Evolutionary conservation across 2,888 invertebrate genomes (phyloP), one percentile per base, ranked within the genome.

Genomic region (Hypomecis punctinalis): DNA sequence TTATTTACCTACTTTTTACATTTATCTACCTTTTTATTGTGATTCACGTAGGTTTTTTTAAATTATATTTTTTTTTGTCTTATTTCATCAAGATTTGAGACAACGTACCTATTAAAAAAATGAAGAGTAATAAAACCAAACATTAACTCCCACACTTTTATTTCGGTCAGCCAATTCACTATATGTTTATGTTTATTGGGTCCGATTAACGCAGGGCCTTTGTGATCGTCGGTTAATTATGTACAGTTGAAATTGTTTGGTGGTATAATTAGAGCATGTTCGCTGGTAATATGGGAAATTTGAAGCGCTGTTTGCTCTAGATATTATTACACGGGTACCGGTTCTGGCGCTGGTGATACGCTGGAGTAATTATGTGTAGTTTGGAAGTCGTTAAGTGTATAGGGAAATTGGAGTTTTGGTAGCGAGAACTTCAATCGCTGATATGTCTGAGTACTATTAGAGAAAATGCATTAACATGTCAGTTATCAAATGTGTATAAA

Each of bases 151-250:
- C 49, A 45, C 4, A 57, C 61, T 54, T 39, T 76, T 69, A 78
- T 63, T 73, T 73, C 68, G 75, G 71, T 77, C 73, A 67, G 70
- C 69, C 76, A 78, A 84, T 81, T 81, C 76, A 76, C 76, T 78
- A 75, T 78, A 75, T 77, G 77, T 79, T 76, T 80, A n/a, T n/a
- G n/a, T n/a, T 79, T 83, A 69, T 68, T 66, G 61, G 64, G 62
- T 59, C 64, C 77, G 76, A 79, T 82, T 83, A 81, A 72, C 76
- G 66, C 74, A 73, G 78, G 79, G 76, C 69, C 70, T 65, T 71
- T 82, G 76, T 80, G 77, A 83, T 80, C 77, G 78, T 70, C 54
- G 58, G 75, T 73, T 79, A 81, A 83, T 83, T 80, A 79, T 74
- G 74, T 73, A 69, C 72, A 71, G 68, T 74, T 69, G 45, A 58